These are phyloP conservation scores for Delia radicum DNA, from an alignment of 1,140 invertebrate species.

Conservation along the genomic window DNA sequence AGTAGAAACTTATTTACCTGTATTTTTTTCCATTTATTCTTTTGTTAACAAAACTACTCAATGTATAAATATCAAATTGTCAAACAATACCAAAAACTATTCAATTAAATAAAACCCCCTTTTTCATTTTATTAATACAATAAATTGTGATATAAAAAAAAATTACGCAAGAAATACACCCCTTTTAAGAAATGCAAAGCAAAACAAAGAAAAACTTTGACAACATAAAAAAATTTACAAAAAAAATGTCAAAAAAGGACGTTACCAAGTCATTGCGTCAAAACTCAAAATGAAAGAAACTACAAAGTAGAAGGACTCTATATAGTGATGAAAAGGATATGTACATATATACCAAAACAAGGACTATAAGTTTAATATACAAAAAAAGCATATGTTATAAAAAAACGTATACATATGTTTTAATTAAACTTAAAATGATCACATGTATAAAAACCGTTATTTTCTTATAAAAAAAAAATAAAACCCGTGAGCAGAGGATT, in stretches of 20 bases:
- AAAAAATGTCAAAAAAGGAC: conserved; percentile 23
- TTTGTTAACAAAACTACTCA: background rate
- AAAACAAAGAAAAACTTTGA: background rate
- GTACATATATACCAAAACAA: too few relatives aligned
- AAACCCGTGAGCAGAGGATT: too few relatives aligned
- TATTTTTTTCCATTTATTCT: conserved; percentile 5
- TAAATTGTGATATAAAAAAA: background rate
- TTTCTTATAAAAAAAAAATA: too few relatives aligned
- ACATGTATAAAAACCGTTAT: too few relatives aligned
- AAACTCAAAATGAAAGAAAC: background rate
- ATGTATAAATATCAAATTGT: background rate
- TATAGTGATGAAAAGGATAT: background rate
- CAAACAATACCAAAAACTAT: background rate
- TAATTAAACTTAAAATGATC: too few relatives aligned
- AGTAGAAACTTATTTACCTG: conserved; percentile 13
- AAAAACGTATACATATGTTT: too few relatives aligned
- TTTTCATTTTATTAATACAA: conserved; percentile 1
- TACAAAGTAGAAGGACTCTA: background rate
- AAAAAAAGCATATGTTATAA: too few relatives aligned
- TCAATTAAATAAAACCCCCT: conserved; percentile 21
- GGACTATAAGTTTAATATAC: too few relatives aligned
- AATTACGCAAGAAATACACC: background rate
- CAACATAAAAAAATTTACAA: too few relatives aligned
- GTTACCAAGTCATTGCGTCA: conserved; percentile 22
- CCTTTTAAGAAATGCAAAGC: background rate